These are phyloP conservation scores for Paramormyrops hopkinsi DNA, from an alignment of 2,797 vertebrate species.

Conservation along the genomic window DNA sequence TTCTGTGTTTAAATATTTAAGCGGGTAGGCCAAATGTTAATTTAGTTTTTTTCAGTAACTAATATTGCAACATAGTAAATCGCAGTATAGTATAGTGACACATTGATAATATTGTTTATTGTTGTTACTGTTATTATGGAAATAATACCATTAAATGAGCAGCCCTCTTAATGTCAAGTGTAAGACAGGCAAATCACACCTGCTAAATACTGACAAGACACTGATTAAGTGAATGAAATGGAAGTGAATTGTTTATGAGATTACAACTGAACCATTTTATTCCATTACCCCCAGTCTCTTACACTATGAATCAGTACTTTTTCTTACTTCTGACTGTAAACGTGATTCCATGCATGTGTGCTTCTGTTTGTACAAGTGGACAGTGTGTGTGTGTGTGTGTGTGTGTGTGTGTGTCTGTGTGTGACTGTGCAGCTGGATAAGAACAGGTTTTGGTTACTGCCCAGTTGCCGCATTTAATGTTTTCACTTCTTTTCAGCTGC, in stretches of 20 bases:
- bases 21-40: background rate
- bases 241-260: constrained; percentile 6
- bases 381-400: constrained; percentile 17
- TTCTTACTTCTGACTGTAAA: constrained; percentile 17
- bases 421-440: constrained; percentile 49
- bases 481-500: constrained; percentile 64
- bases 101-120: background rate
- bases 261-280: background rate
- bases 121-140: background rate
- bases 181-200: background rate
- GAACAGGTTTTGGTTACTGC: constrained; percentile 62
- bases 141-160: background rate
- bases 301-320: background rate
- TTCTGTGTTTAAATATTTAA: background rate
- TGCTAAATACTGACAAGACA: constrained; percentile 31
- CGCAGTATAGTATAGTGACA: background rate
- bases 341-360: constrained; percentile 34
- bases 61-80: background rate
- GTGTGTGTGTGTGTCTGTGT: constrained; percentile 22
- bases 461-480: constrained; percentile 66
- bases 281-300: background rate
- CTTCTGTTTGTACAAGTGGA: constrained; percentile 43
- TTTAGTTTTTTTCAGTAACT: background rate
- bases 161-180: background rate
- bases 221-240: constrained; percentile 13